Base-by-base conservation (phyloP, 2,113 vertebrate species). In the Lipophrys pholis region DNA sequence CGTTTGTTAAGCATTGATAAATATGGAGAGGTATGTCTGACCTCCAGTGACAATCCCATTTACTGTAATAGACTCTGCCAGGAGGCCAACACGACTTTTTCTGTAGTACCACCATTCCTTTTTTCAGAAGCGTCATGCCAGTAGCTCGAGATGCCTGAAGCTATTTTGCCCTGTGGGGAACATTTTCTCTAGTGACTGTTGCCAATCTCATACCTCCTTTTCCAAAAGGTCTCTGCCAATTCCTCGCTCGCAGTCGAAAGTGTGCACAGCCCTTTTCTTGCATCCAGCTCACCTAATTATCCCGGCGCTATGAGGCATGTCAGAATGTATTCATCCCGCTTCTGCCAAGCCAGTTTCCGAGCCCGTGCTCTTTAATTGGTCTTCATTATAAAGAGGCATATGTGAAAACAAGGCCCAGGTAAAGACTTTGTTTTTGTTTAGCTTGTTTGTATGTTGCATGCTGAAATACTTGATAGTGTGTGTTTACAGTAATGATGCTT, bases 271-370 rank as follows among this genome's bases (percentile, higher is more conserved):
- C 74, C 86, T 70, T 78, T 40, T 63, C 85, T 69, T 79, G 78
- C 85, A 82, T 83, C 82, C 76, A 55, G 72, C 85, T 84, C 85
- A 80, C 80, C 88, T 92, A 93, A 94, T 94, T 93, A 94, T 90
- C 88, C 84, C 39, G 70, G 84, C 52, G 89, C 91, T 81, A 76
- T 68, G 89, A 90, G 83, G 87, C 90, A 90, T 91, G 91, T 89
- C 86, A 88, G 81, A 80, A 70, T 76, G 70, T 87, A 63, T 81
- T 78, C 83, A 78, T 87, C 79, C 64, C 49, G 69, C 64, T 16
- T 52, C 80, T 76, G 69, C 81, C 83, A 75, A 77, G 74, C 76
- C 40, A 49, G 59, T 81, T 87, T 73, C 73, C 81, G 4, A 78
- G 78, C 67, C 73, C 65, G 81, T 80, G 67, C 81, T 80, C 83